Percentiles rank a stretch among this genome's conserved stretches.
phyloP scores from a whole-genome alignment of 1,140 invertebrate species.

The Kradibia gibbosae region DNA sequence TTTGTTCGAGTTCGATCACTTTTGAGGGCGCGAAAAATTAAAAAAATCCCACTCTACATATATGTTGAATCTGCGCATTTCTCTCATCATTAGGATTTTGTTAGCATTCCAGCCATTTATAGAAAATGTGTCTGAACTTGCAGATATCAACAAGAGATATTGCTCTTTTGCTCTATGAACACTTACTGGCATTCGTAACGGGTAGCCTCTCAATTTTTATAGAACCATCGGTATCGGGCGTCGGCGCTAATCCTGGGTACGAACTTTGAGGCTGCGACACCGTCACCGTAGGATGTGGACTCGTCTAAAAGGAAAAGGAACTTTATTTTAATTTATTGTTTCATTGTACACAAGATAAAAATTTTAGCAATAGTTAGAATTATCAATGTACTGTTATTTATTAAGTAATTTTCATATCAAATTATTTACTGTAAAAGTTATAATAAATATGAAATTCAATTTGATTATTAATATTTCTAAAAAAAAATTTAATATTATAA shows the following conservation, averaged over 20 bases:
- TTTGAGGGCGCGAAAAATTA: neutral
- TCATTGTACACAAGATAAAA: too few species aligned
- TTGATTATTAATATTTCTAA: too few species aligned
- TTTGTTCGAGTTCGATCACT: neutral
- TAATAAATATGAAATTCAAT: too few species aligned
- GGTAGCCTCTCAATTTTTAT: conserved; percentile 76
- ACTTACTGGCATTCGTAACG: conserved; percentile 72
- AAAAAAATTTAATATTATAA: too few species aligned
- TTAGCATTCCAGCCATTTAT: too few species aligned
- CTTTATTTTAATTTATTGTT: neutral
- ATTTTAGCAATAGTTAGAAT: too few species aligned
- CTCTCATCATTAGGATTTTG: too few species aligned
- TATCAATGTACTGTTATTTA: too few species aligned
- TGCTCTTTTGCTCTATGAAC: neutral
- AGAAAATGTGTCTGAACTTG: too few species aligned
- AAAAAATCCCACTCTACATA: neutral
- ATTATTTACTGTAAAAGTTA: too few species aligned
- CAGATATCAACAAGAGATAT: neutral
- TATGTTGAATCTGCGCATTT: neutral
- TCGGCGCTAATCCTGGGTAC: conserved; percentile 70
- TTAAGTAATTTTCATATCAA: too few species aligned
- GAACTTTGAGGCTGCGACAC: conserved; percentile 69
- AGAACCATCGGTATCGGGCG: conserved; percentile 73
- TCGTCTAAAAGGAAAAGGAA: conserved; percentile 62
- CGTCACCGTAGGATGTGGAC: conserved; percentile 71